These are phyloP conservation scores for Crematogaster levior DNA, from an alignment of 2,888 invertebrate genomes.

Conservation along the genomic window DNA sequence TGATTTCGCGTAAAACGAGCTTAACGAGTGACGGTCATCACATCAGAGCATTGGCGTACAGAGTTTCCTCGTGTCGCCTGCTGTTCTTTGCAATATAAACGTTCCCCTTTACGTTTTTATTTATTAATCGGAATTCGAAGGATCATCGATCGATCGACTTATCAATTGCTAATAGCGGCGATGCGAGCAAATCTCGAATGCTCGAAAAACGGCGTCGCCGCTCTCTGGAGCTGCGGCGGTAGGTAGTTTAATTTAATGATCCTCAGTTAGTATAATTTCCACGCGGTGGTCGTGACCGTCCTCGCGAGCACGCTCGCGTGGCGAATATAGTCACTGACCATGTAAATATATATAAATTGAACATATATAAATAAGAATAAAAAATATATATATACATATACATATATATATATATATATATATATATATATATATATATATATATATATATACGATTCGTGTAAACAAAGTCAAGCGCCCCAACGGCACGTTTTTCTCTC, in stretches of 20 bases:
- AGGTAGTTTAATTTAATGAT: constrained; percentile 84
- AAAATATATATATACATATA: constrained; percentile 56
- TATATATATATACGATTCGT: constrained; percentile 61
- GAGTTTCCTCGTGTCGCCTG: neutral
- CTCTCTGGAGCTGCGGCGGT: constrained; percentile 69
- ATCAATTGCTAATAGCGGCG: constrained; percentile 48
- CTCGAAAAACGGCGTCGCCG: constrained; percentile 6
- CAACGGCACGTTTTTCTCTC: constrained; percentile 63
- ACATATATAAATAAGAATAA: constrained; percentile 62
- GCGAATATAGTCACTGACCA: constrained; percentile 54
- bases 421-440: constrained; percentile 55
- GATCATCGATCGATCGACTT: constrained; percentile 15
- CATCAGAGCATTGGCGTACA: constrained; percentile 7
- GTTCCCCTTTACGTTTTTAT: constrained; percentile 24
- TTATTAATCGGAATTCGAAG: constrained; percentile 39
- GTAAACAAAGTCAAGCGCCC: constrained; percentile 71
- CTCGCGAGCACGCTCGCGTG: constrained; percentile 53
- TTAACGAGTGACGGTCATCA: constrained; percentile 11
- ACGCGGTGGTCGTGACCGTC: constrained; percentile 65
- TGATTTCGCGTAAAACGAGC: constrained; percentile 24
- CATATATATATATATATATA: constrained; percentile 60
- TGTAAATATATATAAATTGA: constrained; percentile 70
- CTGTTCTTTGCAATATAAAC: neutral
- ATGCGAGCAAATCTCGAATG: constrained; percentile 38
- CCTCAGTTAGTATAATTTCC: constrained; percentile 78